Evolutionary conservation across 2,113 vertebrate species (phyloP).

Genomic region (Regulus satrapa): DNA sequence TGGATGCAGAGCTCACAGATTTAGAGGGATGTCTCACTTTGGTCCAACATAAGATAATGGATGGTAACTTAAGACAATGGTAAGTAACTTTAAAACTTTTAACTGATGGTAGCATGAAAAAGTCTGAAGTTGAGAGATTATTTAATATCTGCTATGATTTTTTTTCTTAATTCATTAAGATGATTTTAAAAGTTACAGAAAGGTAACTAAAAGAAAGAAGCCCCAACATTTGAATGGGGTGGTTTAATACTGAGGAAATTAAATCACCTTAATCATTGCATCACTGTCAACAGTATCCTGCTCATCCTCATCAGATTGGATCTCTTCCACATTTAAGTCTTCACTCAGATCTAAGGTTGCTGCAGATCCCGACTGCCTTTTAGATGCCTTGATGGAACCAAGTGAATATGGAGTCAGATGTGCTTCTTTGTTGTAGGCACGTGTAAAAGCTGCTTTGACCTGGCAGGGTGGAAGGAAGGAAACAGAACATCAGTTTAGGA

Average conservation of each 20-base stretch:
- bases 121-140: background rate
- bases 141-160: background rate
- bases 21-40: background rate
- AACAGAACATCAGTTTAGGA: background rate
- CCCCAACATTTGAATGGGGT: background rate
- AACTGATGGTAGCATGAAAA: too few species aligned
- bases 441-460: slow-evolving; percentile 96
- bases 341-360: slow-evolving; percentile 66
- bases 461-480: slow-evolving; percentile 18
- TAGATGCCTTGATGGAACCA: slow-evolving; percentile 76
- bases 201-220: background rate
- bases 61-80: too few species aligned
- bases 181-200: background rate
- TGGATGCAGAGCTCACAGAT: too few species aligned
- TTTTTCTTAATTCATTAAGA: background rate
- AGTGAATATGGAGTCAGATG: slow-evolving; percentile 90
- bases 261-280: slow-evolving; percentile 93
- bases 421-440: slow-evolving; percentile 88
- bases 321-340: slow-evolving; percentile 64
- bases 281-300: slow-evolving; percentile 77
- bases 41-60: background rate
- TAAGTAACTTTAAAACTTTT: too few species aligned
- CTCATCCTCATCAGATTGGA: slow-evolving; percentile 77
- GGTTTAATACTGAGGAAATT: background rate
- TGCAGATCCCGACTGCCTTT: slow-evolving; percentile 41